phyloP scores from a whole-genome alignment of 2,797 vertebrate species.

The Acanthurus tractus region DNA sequence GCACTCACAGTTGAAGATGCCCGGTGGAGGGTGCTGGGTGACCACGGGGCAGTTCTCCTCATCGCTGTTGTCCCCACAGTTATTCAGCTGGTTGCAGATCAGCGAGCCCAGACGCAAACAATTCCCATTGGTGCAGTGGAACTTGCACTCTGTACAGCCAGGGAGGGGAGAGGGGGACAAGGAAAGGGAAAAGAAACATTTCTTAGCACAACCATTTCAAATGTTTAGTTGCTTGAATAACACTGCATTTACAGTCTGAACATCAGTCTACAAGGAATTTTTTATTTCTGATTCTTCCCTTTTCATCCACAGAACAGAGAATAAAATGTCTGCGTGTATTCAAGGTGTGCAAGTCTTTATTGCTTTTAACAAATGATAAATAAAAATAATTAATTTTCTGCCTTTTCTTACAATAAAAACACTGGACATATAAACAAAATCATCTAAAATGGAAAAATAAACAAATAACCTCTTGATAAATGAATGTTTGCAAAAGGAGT shows the following conservation, averaged over 20 bases:
- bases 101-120: slow-evolving; percentile 95
- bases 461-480: slow-evolving; percentile 29
- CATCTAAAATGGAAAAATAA: slow-evolving; percentile 1
- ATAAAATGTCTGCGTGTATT: slow-evolving; percentile 23
- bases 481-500: slow-evolving; percentile 16
- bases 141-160: slow-evolving; percentile 93
- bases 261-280: not conserved
- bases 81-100: slow-evolving; percentile 97
- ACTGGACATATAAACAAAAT: not conserved
- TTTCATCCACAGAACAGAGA: not conserved
- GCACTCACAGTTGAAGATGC: slow-evolving; percentile 96
- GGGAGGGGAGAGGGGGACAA: not conserved
- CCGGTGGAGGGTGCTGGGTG: slow-evolving; percentile 94
- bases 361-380: slow-evolving; percentile 1
- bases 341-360: slow-evolving; percentile 7
- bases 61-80: slow-evolving; percentile 98
- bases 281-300: not conserved
- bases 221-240: not conserved
- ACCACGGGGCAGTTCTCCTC: slow-evolving; percentile 97
- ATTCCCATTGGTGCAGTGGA: slow-evolving; percentile 97
- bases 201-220: slow-evolving; percentile 33
- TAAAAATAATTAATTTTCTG: not conserved
- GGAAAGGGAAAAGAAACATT: slow-evolving; percentile 11
- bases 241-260: not conserved
- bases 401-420: not conserved